A percentile compares a stretch with the other conserved stretches of the same genome.
phyloP scores from a whole-genome alignment of 2,797 vertebrate species.

The Clarias laeviceps region DNA sequence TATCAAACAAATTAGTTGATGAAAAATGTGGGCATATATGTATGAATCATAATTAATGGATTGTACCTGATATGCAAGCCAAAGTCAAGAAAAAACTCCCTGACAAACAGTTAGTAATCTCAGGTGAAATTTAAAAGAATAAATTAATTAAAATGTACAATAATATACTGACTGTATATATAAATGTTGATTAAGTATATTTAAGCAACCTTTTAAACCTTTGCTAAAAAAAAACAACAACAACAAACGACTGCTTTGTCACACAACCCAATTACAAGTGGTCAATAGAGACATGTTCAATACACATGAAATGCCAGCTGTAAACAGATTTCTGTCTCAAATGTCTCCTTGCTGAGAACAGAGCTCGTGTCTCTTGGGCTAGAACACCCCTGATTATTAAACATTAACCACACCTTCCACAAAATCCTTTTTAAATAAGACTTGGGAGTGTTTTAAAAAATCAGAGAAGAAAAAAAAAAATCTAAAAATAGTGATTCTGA shows the following conservation, averaged over 20 bases:
- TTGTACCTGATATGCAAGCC: too few relatives aligned
- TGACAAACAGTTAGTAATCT: too few relatives aligned
- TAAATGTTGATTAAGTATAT: neutral
- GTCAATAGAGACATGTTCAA: neutral
- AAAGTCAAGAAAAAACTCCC: too few relatives aligned
- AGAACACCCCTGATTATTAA: neutral
- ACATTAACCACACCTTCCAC: neutral
- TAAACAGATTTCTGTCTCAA: conserved; percentile 13
- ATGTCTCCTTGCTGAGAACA: conserved; percentile 15
- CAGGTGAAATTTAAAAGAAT: too few relatives aligned
- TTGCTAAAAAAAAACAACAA: neutral
- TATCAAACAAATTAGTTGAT: too few relatives aligned
- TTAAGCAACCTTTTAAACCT: neutral
- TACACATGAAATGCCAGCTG: conserved; percentile 10
- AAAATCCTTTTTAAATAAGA: neutral
- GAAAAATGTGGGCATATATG: too few relatives aligned
- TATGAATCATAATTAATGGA: too few relatives aligned
- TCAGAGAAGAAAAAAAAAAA: neutral
- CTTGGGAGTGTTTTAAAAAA: neutral
- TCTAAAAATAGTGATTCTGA: neutral
- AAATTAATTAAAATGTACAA: too few relatives aligned
- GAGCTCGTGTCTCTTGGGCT: neutral
- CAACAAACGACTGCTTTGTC: neutral
- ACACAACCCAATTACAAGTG: conserved; percentile 16
- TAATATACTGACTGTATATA: neutral